Base-by-base conservation (phyloP, 2,888 invertebrate genomes). In the Cheilosia urbana region DNA sequence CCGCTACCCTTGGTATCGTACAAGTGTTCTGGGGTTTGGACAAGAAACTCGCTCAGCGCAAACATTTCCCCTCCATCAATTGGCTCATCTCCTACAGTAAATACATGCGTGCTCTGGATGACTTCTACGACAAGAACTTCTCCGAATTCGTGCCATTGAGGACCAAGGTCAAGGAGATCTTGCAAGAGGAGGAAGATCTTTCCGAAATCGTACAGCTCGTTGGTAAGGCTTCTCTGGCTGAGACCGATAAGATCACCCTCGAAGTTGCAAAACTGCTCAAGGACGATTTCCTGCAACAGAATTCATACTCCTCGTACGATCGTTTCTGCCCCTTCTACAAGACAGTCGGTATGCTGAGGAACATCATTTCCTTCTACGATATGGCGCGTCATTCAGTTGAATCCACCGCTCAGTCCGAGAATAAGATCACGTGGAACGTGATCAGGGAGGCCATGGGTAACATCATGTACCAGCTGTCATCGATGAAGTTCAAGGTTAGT, bases 291-390 rank as follows among this genome's bases (percentile, higher is more conserved):
- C 93, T 99, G 91, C 99, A 99, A 93, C 99, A 99, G 93, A 99
- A 99, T 95, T 98, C 99, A 93, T 97, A 98, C 93, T 97, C 98
- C 4, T 93, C 97, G 1, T 98, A 98, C 93, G 98, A 98, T 93
- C 95, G 99, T 88, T 99, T 98, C 95, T 99, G 99, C 91, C 99
- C 99, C 90, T 99, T 99, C 95, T 99, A 99, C 95, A 99, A 99
- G 94, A 99, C 99, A 17, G 98, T 98, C 81, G 99, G 98, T 89
- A 99, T 99, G 99, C 93, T 99, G 91, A 96, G 95, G 92, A 99
- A 99, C 94, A 98, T 99, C 93, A 98, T 99, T 91, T 94, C 97
- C 71, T 98, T 99, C 94, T 99, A 99, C 93, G 99, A 99, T 93
- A 96, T 99, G 96, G 96, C 99, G 42, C 96, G 98, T 87, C 99